These are phyloP conservation scores for Phlogophora meticulosa DNA, from an alignment of 2,888 invertebrate genomes.

Conservation along the genomic window DNA sequence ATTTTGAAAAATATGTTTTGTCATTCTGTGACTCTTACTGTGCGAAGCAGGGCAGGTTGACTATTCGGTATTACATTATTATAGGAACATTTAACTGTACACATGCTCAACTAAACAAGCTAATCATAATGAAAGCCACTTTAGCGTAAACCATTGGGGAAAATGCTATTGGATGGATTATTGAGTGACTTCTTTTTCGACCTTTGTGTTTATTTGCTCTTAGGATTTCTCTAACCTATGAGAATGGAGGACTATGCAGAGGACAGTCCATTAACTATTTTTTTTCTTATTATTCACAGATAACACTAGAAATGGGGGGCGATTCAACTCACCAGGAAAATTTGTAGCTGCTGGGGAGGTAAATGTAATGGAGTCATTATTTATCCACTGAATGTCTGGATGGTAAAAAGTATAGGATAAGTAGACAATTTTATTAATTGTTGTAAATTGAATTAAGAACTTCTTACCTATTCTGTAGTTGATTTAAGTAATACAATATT, in stretches of 20 bases:
- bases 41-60: no score
- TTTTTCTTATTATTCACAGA: conserved; percentile 65
- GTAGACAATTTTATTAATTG: conserved; percentile 20
- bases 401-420: conserved; percentile 24
- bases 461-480: neutral
- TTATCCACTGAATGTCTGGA: conserved; percentile 22
- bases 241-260: neutral
- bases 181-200: no score
- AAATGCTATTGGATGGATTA: no score
- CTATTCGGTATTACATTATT: no score
- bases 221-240: neutral
- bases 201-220: no score
- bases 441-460: conserved; percentile 20
- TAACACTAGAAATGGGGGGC: conserved; percentile 78
- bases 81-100: no score
- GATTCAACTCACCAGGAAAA: conserved; percentile 78
- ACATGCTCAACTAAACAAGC: no score
- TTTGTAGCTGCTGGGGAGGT: conserved; percentile 80
- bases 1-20: no score
- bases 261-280: neutral
- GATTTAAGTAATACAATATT: neutral
- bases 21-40: no score
- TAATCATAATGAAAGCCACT: no score
- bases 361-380: conserved; percentile 44
- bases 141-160: no score